Base-by-base conservation (phyloP, 2,113 vertebrate genomes). In the Rana temporaria region DNA sequence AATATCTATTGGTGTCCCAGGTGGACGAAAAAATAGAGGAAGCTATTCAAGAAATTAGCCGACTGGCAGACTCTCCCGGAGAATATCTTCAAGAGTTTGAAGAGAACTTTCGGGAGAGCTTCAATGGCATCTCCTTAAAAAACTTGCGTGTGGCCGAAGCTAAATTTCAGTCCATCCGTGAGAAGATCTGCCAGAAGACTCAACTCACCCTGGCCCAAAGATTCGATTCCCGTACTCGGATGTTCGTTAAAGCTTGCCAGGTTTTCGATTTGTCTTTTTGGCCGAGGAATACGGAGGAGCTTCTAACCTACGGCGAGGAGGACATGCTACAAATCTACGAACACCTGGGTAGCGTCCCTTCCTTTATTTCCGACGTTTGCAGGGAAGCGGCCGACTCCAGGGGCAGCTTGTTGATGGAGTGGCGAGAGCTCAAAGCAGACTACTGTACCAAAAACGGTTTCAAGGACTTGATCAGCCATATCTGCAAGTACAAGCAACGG, bases 61-160 rank as follows among this genome's bases (percentile, higher is more conserved):
- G 95, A 42, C 87, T 99, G 66, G 95, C 94, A 1, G 95, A 98
- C 84, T 96, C 95, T 0, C 97, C 97, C 0, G 97, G 97, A 3
- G 97, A 98, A 66, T 97, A 99, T 84, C 89, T 99, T 63, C 97
- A 98, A 87, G 97, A 98, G 84, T 99, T 99, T 17, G 96, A 99
- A 87, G 97, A 98, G 74, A 97, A 95, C 70, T 99, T 99, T 90
- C 93, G 96, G 0, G 96, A 99, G 84, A 98, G 95, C 90, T 99
- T 99, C 89, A 97, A 99, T 0, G 97, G 97, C 0, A 93, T 98
- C 0, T 94, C 96, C 19, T 90, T 97, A 84, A 97, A 98, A 90
- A 98, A 99, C 87, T 89, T 99, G 66, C 93, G 96, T 6, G 97
- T 98, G 81, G 97, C 97, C 0, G 97, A 99, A 85, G 96, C 97